These are phyloP conservation scores for Pogona vitticeps DNA, from an alignment of 2,113 vertebrate species.

Conservation along the genomic window DNA sequence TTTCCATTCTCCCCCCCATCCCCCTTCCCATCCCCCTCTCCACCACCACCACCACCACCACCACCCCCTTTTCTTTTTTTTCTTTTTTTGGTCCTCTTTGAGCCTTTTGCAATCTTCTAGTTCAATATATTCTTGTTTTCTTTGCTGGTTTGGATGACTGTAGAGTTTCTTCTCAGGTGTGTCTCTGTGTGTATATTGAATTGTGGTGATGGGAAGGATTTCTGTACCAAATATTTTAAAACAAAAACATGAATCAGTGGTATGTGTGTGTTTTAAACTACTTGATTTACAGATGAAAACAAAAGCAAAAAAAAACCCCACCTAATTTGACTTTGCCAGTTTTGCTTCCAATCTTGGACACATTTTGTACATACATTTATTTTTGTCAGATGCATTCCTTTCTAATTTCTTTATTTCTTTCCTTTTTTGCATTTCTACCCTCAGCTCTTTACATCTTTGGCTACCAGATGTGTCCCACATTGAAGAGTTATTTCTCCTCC, in stretches of 20 bases:
- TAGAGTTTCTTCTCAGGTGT: constrained; percentile 48
- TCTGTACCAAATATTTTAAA: background rate
- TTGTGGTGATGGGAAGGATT: background rate
- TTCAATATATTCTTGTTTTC: constrained; percentile 52
- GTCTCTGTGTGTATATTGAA: constrained; percentile 50
- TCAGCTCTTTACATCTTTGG: constrained; percentile 96
- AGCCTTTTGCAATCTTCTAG: constrained; percentile 59
- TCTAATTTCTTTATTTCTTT: constrained; percentile 68
- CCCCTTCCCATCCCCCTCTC: background rate
- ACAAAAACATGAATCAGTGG: background rate
- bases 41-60: too few species aligned
- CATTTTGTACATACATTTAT: background rate
- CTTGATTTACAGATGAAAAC: constrained; percentile 2
- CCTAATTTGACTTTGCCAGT: background rate
- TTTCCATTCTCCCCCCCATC: background rate
- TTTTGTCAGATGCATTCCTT: constrained; percentile 52
- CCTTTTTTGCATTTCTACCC: constrained; percentile 95
- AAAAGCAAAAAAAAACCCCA: background rate
- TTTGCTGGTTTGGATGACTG: constrained; percentile 52
- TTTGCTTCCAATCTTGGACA: background rate
- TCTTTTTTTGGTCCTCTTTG: constrained; percentile 14
- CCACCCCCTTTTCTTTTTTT: background rate
- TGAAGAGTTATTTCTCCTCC: constrained; percentile 99
- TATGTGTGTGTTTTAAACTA: constrained; percentile 71
- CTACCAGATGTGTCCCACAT: constrained; percentile 99